Evolutionary conservation across 2,888 invertebrate species (phyloP), one percentile per base, ranked within the genome.

Genomic region (Epinotia ramella): DNA sequence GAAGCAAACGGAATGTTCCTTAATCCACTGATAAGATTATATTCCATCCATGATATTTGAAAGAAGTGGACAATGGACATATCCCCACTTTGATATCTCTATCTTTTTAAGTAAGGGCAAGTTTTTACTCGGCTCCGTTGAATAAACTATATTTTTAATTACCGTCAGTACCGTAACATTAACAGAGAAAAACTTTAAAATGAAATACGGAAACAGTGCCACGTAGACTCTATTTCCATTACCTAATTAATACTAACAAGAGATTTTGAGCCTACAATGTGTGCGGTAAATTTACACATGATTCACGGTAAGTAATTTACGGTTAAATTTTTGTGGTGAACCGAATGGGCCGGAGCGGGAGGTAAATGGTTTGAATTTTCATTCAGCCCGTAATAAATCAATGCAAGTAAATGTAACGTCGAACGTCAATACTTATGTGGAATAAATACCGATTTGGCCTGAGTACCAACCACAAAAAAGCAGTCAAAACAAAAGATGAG

Each of bases 301-400:
- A 69, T 69, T 69, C 40, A 40, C 18, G 11, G 56, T 68, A 56
- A 67, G 56, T 67, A 68, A 68, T 68, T 68, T 20, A 44, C 40
- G 57, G 57, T 57, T 20, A 20, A 40, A 57, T 40, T 57, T 56
- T 57, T 57, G 68, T 13, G 68, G 68, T 68, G 9, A 20, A 44
- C 44, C n/a, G 16, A 57, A 68, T 57, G 16, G 18, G 56, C 67
- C 3, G 67, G 40, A n/a, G 2, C 62, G 53, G 33, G 56, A 59
- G 68, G 67, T 20, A 40, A 40, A 68, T 68, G 18, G 40, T 57
- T 59, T 68, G 68, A 46, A 69, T 69, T 59, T 46, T 59, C 16
- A 24, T 59, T 44, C 24, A 3, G 16, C 12, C 59, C 59, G 59
- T 46, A 59, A 59, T 69, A 24, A 69, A 46, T 69, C 59, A 24